These are phyloP conservation scores for Drosophila orosa DNA, from an alignment of 1,140 invertebrate species.

Conservation along the genomic window DNA sequence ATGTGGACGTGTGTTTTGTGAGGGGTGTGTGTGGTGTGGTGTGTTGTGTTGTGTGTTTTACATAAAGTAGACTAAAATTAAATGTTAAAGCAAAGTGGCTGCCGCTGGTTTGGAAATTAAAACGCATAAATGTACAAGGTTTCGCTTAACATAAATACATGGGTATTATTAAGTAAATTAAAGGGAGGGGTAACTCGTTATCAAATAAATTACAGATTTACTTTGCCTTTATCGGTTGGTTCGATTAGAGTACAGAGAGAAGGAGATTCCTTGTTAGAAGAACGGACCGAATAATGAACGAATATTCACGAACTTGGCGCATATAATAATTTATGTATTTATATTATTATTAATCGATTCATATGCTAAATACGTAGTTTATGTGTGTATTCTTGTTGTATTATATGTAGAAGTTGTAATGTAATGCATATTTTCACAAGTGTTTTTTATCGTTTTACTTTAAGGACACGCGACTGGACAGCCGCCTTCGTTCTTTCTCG, in stretches of 20 bases:
- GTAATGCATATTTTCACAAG: conserved; percentile 79
- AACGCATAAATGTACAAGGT: conserved; percentile 69
- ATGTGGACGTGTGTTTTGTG: conserved; percentile 52
- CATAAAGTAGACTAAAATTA: conserved; percentile 63
- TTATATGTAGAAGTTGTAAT: conserved; percentile 65
- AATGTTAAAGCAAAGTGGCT: conserved; percentile 68
- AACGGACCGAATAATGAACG: conserved; percentile 46
- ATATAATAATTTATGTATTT: conserved; percentile 68
- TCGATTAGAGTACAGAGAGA: conserved; percentile 41
- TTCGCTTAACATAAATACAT: conserved; percentile 51
- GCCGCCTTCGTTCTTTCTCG: conserved; percentile 39
- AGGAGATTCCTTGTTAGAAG: conserved; percentile 44
- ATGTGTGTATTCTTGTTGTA: conserved; percentile 41
- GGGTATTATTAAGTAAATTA: conserved; percentile 49
- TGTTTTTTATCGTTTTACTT: conserved; percentile 45
- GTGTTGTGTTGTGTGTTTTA: conserved; percentile 36
- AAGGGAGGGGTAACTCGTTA: conserved; percentile 23
- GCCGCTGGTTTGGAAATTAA: conserved; percentile 33
- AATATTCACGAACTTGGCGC: conserved; percentile 50
- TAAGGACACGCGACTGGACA: conserved; percentile 54
- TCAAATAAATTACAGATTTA: conserved; percentile 65
- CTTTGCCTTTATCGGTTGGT: conserved; percentile 30
- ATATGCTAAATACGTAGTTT: conserved; percentile 64
- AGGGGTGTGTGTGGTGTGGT: conserved; percentile 25
- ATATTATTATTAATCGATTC: conserved; percentile 61